Evolutionary conservation across 2,797 vertebrate genomes (phyloP).

Genomic region (Arremon brunneinucha): DNA sequence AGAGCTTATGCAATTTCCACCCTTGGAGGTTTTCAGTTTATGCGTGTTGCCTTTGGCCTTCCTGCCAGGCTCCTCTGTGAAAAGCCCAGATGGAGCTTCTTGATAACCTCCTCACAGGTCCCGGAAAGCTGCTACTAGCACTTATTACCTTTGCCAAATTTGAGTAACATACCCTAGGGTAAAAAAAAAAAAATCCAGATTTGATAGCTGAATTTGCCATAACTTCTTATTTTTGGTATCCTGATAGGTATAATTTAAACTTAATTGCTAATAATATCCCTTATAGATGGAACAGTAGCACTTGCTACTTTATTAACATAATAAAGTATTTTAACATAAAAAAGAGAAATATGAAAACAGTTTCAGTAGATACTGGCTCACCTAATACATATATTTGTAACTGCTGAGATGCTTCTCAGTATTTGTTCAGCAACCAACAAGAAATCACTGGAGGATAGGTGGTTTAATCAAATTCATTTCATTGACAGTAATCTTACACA

Average conservation of each 20-base stretch:
- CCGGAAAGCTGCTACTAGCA: background rate
- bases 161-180: background rate
- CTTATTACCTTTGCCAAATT: background rate
- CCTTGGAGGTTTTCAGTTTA: background rate
- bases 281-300: background rate
- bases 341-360: background rate
- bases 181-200: background rate
- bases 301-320: background rate
- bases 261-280: background rate
- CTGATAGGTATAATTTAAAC: background rate
- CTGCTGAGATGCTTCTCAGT: background rate
- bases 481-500: background rate
- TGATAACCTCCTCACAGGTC: background rate
- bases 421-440: background rate
- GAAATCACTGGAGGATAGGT: background rate
- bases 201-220: background rate
- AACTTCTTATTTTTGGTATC: background rate
- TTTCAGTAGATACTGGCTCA: background rate
- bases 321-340: background rate
- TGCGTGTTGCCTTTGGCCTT: background rate
- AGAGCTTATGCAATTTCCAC: background rate
- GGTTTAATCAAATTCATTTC: background rate
- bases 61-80: background rate
- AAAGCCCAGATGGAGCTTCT: background rate
- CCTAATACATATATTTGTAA: background rate